Conservation (phyloP, 2,113 vertebrate species). For the Microtus oregoni region DNA sequence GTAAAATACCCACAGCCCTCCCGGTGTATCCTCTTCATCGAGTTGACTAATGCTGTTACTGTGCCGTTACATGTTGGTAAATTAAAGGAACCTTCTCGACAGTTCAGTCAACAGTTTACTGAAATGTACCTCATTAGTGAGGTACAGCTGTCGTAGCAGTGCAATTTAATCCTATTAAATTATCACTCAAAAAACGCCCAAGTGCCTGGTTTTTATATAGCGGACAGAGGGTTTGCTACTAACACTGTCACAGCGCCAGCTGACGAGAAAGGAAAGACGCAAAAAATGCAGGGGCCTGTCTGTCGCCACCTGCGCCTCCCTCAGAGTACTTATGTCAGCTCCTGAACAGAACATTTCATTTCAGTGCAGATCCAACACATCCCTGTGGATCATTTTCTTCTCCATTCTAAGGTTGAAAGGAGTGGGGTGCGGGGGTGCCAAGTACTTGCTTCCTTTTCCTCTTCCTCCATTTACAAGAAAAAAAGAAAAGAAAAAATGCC, state of each 20-base stretch:
- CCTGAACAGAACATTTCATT: conserved; percentile 67
- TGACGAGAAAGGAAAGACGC: conserved; percentile 77
- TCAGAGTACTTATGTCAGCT: conserved; percentile 59
- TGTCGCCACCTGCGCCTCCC: background rate
- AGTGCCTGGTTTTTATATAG: conserved; percentile 86
- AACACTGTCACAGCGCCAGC: conserved; percentile 78
- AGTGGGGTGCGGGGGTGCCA: background rate
- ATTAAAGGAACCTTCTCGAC: conserved; percentile 91
- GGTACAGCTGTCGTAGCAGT: conserved; percentile 87
- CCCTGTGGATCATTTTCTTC: conserved; percentile 63
- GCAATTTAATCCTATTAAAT: conserved; percentile 91
- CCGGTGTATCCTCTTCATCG: conserved; percentile 91
- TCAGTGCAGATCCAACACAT: conserved; percentile 55
- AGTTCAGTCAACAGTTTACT: conserved; percentile 93
- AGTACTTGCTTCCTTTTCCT: background rate
- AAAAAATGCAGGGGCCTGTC: background rate
- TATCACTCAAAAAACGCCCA: conserved; percentile 89
- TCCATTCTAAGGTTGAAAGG: conserved; percentile 55
- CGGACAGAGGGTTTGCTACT: conserved; percentile 85
- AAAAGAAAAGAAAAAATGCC: background rate
- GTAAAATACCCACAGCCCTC: conserved; percentile 89
- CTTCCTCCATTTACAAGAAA: background rate
- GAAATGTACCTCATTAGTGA: conserved; percentile 91
- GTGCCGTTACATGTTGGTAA: conserved; percentile 90
- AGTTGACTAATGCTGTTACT: conserved; percentile 91